Evolutionary conservation across 2,113 vertebrate species (phyloP), one percentile per base, ranked within the genome.

Genomic region (Porphyrio hochstetteri): DNA sequence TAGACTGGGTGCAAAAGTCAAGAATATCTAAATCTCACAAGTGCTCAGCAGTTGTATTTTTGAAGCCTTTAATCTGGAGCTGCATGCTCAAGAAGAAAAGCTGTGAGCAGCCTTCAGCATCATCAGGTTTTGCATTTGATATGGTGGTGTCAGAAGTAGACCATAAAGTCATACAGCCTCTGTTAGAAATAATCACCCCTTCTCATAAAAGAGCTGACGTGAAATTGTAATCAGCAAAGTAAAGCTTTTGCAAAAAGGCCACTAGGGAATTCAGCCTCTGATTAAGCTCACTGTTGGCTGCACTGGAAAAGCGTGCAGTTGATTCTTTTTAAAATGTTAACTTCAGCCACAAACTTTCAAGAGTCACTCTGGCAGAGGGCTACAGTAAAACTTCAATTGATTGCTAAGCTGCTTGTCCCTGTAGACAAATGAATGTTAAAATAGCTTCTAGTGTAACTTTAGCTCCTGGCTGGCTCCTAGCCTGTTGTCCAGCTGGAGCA

Each of bases 381-480:
- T 82, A 38, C 44, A 63, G 27, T 68, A 21, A 57, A 65, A 94
- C 48, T 24, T 70, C 83, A 61, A 57, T 91, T 96, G 87, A 95
- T 88, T 86, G 63, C 82, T 90, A 64, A 75, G 65, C 87, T 77
- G 59, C 23, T 93, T 91, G 90, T 95, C 86, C 83, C 81, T 53
- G 38, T 29, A 69, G 92, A 92, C 93, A 88, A 85, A 76, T 63
- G 53, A 86, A 88, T 74, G 79, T 79, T 77, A 83, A 93, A 97
- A 95, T 82, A 95, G 92, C 68, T 74, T 61, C 33, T 86, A 55
- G 87, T 71, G 96, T 95, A 97, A 97, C 82, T 48, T 59, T 60
- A 96, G 90, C 88, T 84, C 35, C 82, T 92, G 75, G 36, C 90
- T 94, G 91, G 72, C 91, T 88, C 68, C 46, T 70, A 40, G 76